Conservation (phyloP, 2,113 vertebrate genomes). For the Trinectes maculatus region DNA sequence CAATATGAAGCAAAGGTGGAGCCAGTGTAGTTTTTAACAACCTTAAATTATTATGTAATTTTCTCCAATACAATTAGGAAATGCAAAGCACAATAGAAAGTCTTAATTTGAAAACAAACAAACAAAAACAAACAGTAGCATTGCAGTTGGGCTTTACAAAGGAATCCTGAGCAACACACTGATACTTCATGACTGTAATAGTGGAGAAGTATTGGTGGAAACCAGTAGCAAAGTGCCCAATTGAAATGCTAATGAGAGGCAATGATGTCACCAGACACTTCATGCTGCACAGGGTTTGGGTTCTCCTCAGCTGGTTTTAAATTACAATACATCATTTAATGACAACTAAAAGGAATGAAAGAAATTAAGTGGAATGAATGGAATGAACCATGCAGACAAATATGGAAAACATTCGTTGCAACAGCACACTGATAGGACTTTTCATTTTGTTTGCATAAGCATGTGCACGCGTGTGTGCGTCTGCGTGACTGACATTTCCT, state of each 20-base stretch:
- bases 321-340: neutral
- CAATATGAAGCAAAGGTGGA: constrained; percentile 50
- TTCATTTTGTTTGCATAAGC: neutral
- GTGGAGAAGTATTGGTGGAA: constrained; percentile 12
- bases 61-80: neutral
- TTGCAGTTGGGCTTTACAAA: neutral
- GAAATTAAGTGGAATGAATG: neutral
- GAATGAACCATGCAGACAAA: constrained; percentile 15
- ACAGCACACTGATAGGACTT: constrained; percentile 47
- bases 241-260: constrained; percentile 49
- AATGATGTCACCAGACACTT: constrained; percentile 37
- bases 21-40: constrained; percentile 31
- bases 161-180: neutral
- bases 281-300: neutral
- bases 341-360: neutral
- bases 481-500: constrained; percentile 11
- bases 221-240: neutral
- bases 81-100: neutral
- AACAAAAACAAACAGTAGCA: too few species aligned
- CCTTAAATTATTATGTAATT: neutral
- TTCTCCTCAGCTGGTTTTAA: constrained; percentile 4
- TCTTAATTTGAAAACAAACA: neutral
- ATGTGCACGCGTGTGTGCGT: neutral
- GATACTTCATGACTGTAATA: neutral
- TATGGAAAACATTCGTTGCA: constrained; percentile 30